Evolutionary conservation across 2,113 vertebrate genomes (phyloP), one percentile per base, ranked within the genome.

Genomic region (Corvus hawaiiensis): DNA sequence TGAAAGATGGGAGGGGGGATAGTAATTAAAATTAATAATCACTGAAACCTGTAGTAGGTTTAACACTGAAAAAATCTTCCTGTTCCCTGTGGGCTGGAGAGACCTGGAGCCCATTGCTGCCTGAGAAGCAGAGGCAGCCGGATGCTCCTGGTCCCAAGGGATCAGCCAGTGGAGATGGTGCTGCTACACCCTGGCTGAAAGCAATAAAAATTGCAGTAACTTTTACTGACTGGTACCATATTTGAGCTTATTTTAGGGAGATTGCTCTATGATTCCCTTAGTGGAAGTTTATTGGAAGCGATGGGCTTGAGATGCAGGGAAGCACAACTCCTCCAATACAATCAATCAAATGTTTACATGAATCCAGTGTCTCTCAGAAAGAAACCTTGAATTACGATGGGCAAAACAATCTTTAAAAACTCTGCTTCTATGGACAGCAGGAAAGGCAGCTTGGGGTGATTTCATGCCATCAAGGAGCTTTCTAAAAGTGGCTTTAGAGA

Each of bases 1-100:
- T 10, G 5, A 68, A 55, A 46, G 35, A 9, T 1, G 1, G 3
- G 15, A 3, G 28, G 3, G 7, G 13, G 16, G 7, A n/a, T n/a
- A 79, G 59, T 32, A 19, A 64, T 28, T 49, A 18, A 13, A 33
- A 43, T 35, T 18, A 44, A 41, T 9, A 11, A 35, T 10, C 15
- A 44, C 4, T 35, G 16, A 76, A 56, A 63, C 13, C 21, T 51
- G 9, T 2, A 49, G 39, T 11, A 32, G 4, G 15, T 61, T 41
- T 74, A 51, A 41, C 33, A 55, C 0, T 26, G 21, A 28, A 37
- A 61, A 84, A 41, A 16, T 19, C 16, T 20, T 54, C 0, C 56
- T 69, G 11, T 18, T 61, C 41, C 56, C n/a, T 16, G 22, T 10
- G 33, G 19, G 9, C 4, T 66, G 39, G 2, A 35, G 30, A 71